Percentiles rank a stretch among this genome's conserved stretches.
phyloP scores from a whole-genome alignment of 2,888 invertebrate species.

The Tetropium fuscum region DNA sequence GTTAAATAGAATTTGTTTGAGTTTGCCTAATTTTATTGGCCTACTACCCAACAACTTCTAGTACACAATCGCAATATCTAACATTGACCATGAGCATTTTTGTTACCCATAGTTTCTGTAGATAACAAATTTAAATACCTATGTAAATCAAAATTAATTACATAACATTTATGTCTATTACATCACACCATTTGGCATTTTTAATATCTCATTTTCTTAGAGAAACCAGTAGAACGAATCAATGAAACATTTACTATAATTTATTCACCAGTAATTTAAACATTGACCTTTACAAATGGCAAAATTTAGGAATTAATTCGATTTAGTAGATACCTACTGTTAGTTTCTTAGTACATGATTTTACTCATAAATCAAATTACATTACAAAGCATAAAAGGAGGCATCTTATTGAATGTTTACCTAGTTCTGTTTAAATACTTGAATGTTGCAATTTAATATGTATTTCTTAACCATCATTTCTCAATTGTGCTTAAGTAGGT shows the following conservation, averaged over 20 bases:
- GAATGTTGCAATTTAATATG: not conserved
- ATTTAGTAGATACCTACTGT: not conserved
- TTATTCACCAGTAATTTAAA: too few relatives aligned
- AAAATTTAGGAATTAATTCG: not conserved
- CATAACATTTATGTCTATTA: not conserved
- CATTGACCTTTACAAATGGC: slow-evolving; percentile 16
- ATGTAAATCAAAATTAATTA: too few relatives aligned
- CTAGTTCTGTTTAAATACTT: not conserved
- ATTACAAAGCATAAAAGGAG: not conserved
- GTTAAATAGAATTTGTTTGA: too few relatives aligned
- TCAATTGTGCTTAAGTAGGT: not conserved
- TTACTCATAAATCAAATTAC: not conserved
- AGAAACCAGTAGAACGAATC: not conserved
- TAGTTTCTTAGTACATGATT: not conserved
- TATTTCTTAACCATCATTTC: not conserved
- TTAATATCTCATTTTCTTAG: slow-evolving; percentile 7
- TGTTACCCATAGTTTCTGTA: too few relatives aligned
- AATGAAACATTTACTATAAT: not conserved
- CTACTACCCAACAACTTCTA: too few relatives aligned
- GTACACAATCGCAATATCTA: too few relatives aligned
- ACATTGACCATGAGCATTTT: too few relatives aligned
- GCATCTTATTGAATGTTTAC: slow-evolving; percentile 2
- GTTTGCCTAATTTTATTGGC: too few relatives aligned
- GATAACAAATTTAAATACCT: too few relatives aligned
- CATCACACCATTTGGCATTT: too few relatives aligned